Evolutionary conservation across 53 echinoderm and acorn worm species (phyloP), one percentile per base, ranked within the genome.

Genomic region (Patiria pectinifera): DNA sequence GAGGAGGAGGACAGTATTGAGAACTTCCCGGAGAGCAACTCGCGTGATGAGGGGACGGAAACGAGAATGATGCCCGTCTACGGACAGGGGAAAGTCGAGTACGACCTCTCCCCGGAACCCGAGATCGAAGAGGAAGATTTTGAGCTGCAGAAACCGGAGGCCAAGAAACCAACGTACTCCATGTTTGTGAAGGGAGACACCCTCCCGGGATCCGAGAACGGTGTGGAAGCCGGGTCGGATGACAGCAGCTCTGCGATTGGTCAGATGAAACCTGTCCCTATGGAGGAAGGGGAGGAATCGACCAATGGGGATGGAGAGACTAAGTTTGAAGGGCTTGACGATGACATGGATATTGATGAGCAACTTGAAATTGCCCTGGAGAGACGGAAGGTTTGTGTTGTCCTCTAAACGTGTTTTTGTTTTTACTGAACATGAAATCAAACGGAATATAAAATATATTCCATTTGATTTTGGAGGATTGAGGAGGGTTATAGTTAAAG

Each of bases 291-390:
- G 23, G 93, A 76, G 78, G 96, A 93, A 76, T 78, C 77, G 69
- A 86, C 87, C 78, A 84, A 93, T 72, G 93, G 84, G 82, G 71
- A 53, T 2, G 91, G 58, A 62, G 84, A 72, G 1, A 49, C 59
- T 48, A 82, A 48, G 24, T 44, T 82, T 46, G 91, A 91, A 9
- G 83, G 85, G 49, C 69, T 85, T 69, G 95, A 93, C 0, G 95
- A 93, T 22, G 96, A 94, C 48, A 84, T 94, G 84, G 95, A 97
- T 62, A 95, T 95, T 69, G 95, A 95, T 70, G 87, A 85, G 45
- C 94, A 95, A 89, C 87, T 94, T 46, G 96, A 94, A 76, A 70
- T 92, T 87, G 96, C 96, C 15, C 85, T 97, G 61, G 98, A 97
- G 81, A 95, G 92, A 76, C 94, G 95, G 89, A 97, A 96, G 94